Percentiles rank a stretch among this genome's conserved stretches.
Conservation (phyloP, 2,113 vertebrate genomes). For the Pygoscelis antarcticus region DNA sequence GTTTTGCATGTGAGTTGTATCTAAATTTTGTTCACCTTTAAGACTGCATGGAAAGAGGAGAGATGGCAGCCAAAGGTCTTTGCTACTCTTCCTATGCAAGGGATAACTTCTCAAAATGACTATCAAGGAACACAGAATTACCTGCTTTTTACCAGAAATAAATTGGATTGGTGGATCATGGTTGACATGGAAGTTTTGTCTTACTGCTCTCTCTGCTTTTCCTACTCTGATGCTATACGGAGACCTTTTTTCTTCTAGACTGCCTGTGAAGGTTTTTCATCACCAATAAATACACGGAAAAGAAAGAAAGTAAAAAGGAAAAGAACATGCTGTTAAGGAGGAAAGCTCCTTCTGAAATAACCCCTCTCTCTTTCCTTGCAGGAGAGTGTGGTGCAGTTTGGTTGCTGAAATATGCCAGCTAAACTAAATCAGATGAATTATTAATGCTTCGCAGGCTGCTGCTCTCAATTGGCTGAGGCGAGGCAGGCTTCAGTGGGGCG, state of each 20-base stretch:
- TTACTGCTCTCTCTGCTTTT: background rate
- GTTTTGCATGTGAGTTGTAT: background rate
- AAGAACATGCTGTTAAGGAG: background rate
- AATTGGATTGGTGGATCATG: background rate
- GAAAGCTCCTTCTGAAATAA: background rate
- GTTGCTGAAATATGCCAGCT: constrained; percentile 11
- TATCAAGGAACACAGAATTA: background rate
- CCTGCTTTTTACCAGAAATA: background rate
- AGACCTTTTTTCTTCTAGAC: background rate
- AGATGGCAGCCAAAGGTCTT: background rate
- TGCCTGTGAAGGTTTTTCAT: background rate
- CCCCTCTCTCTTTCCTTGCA: background rate
- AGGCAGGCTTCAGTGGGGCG: constrained; percentile 19
- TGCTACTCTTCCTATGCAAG: background rate
- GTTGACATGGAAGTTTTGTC: background rate
- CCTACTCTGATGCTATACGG: background rate
- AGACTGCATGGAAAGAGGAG: background rate
- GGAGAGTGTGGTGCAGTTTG: constrained; percentile 35
- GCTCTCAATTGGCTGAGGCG: constrained; percentile 5
- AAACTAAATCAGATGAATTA: constrained; percentile 52
- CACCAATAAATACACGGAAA: fast-evolving
- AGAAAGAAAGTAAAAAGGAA: background rate
- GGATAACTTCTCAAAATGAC: background rate
- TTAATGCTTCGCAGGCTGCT: constrained; percentile 41
- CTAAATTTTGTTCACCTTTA: background rate